Evolutionary conservation across 2,113 vertebrate species (phyloP), one percentile per base, ranked within the genome.

Genomic region (Terrapene triunguis): DNA sequence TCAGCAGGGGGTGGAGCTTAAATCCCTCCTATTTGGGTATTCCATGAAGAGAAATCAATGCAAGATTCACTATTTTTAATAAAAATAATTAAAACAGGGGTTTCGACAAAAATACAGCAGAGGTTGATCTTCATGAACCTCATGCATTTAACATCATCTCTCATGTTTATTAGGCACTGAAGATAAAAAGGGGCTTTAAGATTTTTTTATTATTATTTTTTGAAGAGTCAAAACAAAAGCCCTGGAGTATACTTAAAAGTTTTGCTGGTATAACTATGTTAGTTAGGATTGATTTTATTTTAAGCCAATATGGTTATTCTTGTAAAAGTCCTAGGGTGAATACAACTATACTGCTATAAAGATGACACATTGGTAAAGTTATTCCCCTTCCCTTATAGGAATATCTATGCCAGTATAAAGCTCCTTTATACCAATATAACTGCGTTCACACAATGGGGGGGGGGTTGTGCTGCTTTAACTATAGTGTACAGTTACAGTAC

Each of bases 11-110:
- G 95, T 32, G 0, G 89, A 38, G 81, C 88, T 93, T 85, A 27
- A 79, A 83, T 93, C 85, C 78, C 79, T 79, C 86, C 29, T 53
- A 51, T 51, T 85, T 85, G 8, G 55, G 44, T 62, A 95, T 96
- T 94, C 89, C 96, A 92, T 74, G 96, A 44, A 62, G 83, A 62
- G 27, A 24, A 27, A 72, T 84, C 89, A 82, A 94, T 1, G 81
- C 74, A 83, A 25, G 84, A 92, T 42, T 69, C 91, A 59, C 85
- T 32, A 1, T 11, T 38, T n/a, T 93, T 69, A 83, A 95, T 84
- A 81, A 86, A 90, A 78, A 82, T 5, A 14, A 38, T 89, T 93
- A 55, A 92, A 96, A 87, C 0, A 19, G 47, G 76, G 48, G 38
- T 84, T 90, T 21, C 59, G 62, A 92, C 47, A 84, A 89, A 89